These are phyloP conservation scores for Pterocles gutturalis DNA, from an alignment of 2,113 vertebrate genomes.

Conservation along the genomic window DNA sequence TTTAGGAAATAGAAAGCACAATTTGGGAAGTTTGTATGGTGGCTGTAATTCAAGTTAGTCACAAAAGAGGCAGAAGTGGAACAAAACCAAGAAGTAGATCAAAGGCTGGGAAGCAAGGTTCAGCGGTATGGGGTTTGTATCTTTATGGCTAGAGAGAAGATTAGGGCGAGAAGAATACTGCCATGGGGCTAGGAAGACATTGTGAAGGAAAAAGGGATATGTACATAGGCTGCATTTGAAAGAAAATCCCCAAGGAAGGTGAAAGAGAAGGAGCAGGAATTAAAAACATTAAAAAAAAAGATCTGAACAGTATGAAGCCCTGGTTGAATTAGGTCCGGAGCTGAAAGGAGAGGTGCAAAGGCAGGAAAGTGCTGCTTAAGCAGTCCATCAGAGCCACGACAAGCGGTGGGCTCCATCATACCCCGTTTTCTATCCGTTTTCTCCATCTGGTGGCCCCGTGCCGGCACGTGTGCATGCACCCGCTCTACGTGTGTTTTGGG, in stretches of 20 bases:
- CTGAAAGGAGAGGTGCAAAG: conserved; percentile 47
- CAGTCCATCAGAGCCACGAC: neutral
- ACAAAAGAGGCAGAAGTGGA: conserved; percentile 74
- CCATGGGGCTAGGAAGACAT: conserved; percentile 63
- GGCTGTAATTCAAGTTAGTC: conserved; percentile 46
- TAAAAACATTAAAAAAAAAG: conserved; percentile 62
- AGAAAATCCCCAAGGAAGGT: conserved; percentile 55
- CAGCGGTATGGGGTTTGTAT: conserved; percentile 64
- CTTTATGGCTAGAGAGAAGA: conserved; percentile 66
- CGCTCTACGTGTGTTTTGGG: fast-evolving
- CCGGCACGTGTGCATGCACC: neutral
- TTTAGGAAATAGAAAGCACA: conserved; percentile 39
- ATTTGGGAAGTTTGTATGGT: conserved; percentile 50
- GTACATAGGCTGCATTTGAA: conserved; percentile 55
- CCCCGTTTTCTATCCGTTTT: neutral
- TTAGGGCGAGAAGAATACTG: conserved; percentile 73
- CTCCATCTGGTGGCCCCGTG: neutral
- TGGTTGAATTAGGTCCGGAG: neutral
- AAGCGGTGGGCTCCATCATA: neutral
- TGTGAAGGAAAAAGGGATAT: conserved; percentile 61
- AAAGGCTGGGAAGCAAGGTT: conserved; percentile 64
- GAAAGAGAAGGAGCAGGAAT: conserved; percentile 3
- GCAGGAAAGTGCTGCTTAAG: conserved; percentile 27
- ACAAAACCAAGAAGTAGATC: conserved; percentile 69
- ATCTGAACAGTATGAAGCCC: conserved; percentile 23